phyloP scores from a whole-genome alignment of 2,888 invertebrate species.

The Macrosiphum euphorbiae region DNA sequence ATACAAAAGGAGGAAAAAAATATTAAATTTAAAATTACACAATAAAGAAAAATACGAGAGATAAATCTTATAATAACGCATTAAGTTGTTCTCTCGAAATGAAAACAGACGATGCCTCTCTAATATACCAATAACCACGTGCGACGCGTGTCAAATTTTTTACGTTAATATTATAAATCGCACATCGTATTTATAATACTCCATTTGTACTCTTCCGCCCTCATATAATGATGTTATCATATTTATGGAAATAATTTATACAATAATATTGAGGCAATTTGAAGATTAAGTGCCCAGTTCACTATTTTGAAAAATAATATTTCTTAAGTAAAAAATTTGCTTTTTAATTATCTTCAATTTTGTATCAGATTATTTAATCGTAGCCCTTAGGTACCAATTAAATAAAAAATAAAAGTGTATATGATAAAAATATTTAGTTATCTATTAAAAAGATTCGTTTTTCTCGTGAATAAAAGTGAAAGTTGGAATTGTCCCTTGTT shows the following conservation, averaged over 20 bases:
- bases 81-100: neutral
- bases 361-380: neutral
- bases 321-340: neutral
- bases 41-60: neutral
- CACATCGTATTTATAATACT: neutral
- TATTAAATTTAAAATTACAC: neutral
- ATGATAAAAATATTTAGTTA: neutral
- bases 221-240: neutral
- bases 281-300: neutral
- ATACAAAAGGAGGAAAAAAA: neutral
- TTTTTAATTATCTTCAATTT: neutral
- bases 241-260: neutral
- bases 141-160: neutral
- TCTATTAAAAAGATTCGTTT: neutral
- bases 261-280: neutral
- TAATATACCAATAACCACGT: neutral
- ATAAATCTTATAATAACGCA: neutral
- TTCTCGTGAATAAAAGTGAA: neutral
- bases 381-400: too few relatives aligned
- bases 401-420: too few relatives aligned
- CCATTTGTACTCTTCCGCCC: neutral
- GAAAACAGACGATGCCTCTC: neutral
- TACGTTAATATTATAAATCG: too few relatives aligned
- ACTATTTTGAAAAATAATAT: neutral
- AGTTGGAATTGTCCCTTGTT: neutral